Percentiles rank a stretch among this genome's conserved stretches.
Evolutionary conservation across 30 jellyfish, hydroid and myxozoan species (phyloP).

Genomic region (Rhopilema esculentum): DNA sequence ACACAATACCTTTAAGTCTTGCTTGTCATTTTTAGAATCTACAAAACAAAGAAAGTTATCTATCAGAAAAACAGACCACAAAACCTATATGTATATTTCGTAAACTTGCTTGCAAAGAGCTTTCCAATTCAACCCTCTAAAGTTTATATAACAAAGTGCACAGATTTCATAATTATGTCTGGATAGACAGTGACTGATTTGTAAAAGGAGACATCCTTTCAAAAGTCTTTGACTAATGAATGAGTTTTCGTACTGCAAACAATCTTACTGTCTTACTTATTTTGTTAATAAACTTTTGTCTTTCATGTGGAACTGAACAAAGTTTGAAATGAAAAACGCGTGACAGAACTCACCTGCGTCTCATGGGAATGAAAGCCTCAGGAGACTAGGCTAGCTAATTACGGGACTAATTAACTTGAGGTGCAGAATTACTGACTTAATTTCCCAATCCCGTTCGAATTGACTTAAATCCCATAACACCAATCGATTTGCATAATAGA

Average conservation of each 20-base stretch:
- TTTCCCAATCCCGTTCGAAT: not conserved
- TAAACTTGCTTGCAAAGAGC: too few relatives aligned
- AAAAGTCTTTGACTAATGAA: too few relatives aligned
- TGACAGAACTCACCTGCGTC: not conserved
- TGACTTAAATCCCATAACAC: not conserved
- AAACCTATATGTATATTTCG: too few relatives aligned
- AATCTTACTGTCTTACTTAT: not conserved
- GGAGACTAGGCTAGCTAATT: not conserved
- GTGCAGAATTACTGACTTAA: not conserved
- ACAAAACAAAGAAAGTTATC: too few relatives aligned
- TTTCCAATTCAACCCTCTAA: too few relatives aligned
- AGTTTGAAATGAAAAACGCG: not conserved
- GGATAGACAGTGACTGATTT: too few relatives aligned
- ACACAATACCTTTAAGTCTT: not conserved
- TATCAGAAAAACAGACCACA: not conserved
- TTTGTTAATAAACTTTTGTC: not conserved
- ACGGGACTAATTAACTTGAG: not conserved
- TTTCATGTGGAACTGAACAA: not conserved
- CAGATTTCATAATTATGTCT: too few relatives aligned
- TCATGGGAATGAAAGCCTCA: not conserved
- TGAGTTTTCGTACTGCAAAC: too few relatives aligned
- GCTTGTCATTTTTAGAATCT: not conserved
- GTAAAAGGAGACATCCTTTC: too few relatives aligned
- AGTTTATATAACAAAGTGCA: too few relatives aligned
- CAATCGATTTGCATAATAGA: not conserved